A percentile compares a stretch with the other conserved stretches of the same genome.
phyloP scores from a whole-genome alignment of 2,113 vertebrate species.

The Leptodactylus fuscus region DNA sequence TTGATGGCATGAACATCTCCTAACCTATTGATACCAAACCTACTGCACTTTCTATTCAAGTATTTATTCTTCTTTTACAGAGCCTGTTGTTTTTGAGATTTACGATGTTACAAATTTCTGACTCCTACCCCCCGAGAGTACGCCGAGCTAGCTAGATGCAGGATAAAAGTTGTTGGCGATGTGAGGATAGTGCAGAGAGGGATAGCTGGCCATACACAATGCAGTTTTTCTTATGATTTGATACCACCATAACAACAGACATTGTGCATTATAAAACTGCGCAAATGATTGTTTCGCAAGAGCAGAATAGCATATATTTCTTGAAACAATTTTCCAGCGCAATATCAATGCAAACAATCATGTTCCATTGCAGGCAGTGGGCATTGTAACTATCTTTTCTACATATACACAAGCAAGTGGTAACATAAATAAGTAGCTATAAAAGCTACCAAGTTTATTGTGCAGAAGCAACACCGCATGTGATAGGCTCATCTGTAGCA shows the following conservation, averaged over 20 bases:
- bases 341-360: neutral
- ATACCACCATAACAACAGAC: neutral
- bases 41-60: neutral
- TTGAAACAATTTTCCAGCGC: neutral
- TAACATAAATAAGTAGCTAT: neutral
- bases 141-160: conserved; percentile 25
- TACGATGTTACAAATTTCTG: neutral
- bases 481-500: neutral
- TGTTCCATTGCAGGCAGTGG: conserved; percentile 26
- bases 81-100: neutral
- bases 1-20: neutral
- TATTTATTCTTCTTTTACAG: neutral
- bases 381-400: neutral
- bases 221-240: neutral
- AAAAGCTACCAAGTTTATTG: neutral
- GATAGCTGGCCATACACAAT: neutral
- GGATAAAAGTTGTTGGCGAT: conserved; percentile 40
- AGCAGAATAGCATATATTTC: neutral
- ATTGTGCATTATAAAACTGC: neutral
- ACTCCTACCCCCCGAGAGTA: neutral
- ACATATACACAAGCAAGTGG: neutral
- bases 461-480: neutral
- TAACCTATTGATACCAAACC: neutral
- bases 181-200: neutral
- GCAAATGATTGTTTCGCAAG: neutral